Base-by-base conservation (phyloP, 2,888 invertebrate species). In the Stictocephala bisonia region DNA sequence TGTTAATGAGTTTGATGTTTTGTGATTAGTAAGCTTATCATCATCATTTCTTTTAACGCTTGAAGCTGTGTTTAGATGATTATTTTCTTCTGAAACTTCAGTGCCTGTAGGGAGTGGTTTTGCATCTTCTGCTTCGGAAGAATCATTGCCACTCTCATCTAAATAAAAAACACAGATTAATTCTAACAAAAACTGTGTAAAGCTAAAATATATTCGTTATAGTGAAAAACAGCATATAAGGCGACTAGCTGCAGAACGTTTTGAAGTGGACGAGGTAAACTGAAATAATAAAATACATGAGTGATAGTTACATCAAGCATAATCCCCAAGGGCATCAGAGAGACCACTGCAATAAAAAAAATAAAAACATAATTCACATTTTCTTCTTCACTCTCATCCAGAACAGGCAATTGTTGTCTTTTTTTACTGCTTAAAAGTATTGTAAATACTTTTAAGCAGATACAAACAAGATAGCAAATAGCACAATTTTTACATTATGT, bases 41-140 rank as follows among this genome's bases (percentile, higher is more conserved):
- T 84, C 84, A 41, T 80, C 80, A 76, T 85, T 84, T 6, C 83
- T 83, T 79, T 70, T 35, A 41, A 24, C 31, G 84, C 85, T 2
- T 82, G 82, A 26, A 80, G 41, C 74, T 24, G 76, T 83, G 83
- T 53, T 60, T 60, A 73, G 71, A 51, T 73, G 24, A 68, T 73
- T 70, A 56, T 78, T 29, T 72, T 76, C 20, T 76, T 75, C 74
- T 72, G n/a, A n/a, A n/a, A n/a, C n/a, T n/a, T n/a, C n/a, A n/a
- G n/a, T n/a, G n/a, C n/a, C n/a, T n/a, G n/a, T n/a, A n/a, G 20
- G 18, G 1, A 64, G 24, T 6, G 22, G 64, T 15, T 41, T 64
- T n/a, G 44, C 9, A 26, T 64, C 64, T 26, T 41, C 15, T 3
- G 3, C 24, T 4, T 3, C 2, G 3, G n/a, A 4, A 22, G 40